phyloP scores from a whole-genome alignment of 1,140 invertebrate species.

The Leptoteleia sp. region DNA sequence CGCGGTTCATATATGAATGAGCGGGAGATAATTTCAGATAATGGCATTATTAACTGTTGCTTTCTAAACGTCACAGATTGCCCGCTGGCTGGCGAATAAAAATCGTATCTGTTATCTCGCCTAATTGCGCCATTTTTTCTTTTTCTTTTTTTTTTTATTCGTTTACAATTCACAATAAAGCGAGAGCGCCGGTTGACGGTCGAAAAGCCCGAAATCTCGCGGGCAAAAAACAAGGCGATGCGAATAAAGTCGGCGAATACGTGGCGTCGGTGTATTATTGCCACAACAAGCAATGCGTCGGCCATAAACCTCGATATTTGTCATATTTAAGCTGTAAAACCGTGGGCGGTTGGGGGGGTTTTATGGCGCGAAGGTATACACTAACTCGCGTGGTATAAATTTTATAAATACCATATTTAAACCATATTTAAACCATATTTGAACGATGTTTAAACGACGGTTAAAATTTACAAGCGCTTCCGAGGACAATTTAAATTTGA shows the following conservation, averaged over 20 bases:
- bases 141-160: no score
- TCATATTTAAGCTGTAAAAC: slow-evolving; percentile 45
- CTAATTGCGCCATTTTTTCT: no score
- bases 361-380: slow-evolving; percentile 16
- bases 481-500: no score
- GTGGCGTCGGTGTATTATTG: neutral
- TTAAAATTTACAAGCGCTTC: no score
- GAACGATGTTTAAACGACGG: neutral
- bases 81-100: no score
- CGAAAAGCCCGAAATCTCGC: no score
- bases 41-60: slow-evolving; percentile 8
- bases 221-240: no score
- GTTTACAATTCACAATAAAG: no score
- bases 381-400: slow-evolving; percentile 12
- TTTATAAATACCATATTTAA: slow-evolving; percentile 36
- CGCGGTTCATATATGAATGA: neutral
- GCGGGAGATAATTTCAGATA: slow-evolving; percentile 9
- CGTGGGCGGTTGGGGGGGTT: slow-evolving; percentile 8
- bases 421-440: no score
- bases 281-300: neutral
- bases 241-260: neutral
- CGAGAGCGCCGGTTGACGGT: no score
- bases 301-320: slow-evolving; percentile 17
- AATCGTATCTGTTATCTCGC: no score
- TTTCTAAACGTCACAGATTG: slow-evolving; percentile 1